phyloP scores from a whole-genome alignment of 30 jellyfish, hydroid and myxozoan genomes.

The Turritopsis rubra region DNA sequence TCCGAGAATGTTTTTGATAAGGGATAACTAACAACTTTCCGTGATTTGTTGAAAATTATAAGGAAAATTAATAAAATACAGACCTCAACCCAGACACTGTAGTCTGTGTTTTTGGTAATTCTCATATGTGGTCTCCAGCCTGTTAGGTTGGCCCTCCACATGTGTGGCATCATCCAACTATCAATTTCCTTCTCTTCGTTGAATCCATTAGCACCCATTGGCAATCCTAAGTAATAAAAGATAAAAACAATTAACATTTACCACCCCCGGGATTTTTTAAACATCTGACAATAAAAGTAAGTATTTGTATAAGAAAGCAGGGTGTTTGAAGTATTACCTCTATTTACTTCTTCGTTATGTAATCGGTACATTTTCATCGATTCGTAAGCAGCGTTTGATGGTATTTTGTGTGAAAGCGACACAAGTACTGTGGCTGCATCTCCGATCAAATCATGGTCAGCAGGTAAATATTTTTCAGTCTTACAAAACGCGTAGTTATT shows the following conservation, averaged over 20 bases:
- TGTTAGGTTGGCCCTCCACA: slow-evolving; percentile 31
- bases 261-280: background rate
- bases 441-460: background rate
- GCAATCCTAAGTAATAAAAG: background rate
- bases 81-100: slow-evolving; percentile 25
- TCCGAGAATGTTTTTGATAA: too few species aligned
- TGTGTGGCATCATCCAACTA: slow-evolving; percentile 31
- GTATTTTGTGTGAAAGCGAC: background rate
- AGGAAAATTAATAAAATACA: too few species aligned
- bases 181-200: background rate
- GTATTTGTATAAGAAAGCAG: background rate
- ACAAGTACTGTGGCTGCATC: slow-evolving; percentile 14
- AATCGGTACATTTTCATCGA: background rate
- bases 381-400: slow-evolving; percentile 3
- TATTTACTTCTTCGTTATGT: background rate
- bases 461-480: slow-evolving; percentile 7
- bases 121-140: slow-evolving; percentile 28
- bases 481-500: background rate
- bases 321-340: background rate
- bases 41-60: too few species aligned
- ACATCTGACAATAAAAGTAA: background rate
- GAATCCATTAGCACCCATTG: slow-evolving; percentile 6
- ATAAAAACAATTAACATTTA: background rate
- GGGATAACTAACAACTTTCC: too few species aligned
- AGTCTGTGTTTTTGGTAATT: slow-evolving; percentile 16